These are phyloP conservation scores for Coremacera marginata DNA, from an alignment of 2,888 invertebrate species.

Conservation along the genomic window DNA sequence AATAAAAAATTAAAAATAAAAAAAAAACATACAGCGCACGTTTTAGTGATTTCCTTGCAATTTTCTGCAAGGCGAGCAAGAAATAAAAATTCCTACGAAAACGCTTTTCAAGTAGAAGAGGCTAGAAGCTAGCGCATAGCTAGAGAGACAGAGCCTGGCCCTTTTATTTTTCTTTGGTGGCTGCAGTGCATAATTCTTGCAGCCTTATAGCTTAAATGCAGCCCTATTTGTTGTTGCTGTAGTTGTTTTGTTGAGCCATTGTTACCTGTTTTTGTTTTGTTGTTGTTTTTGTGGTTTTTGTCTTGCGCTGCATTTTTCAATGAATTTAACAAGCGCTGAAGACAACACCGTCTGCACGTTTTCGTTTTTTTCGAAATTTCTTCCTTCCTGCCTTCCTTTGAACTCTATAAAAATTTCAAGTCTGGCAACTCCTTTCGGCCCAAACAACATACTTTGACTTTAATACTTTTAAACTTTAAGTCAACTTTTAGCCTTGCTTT, in stretches of 20 bases:
- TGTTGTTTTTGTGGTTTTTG: neutral
- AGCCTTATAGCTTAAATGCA: neutral
- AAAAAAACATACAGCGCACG: constrained; percentile 53
- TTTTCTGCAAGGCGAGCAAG: constrained; percentile 50
- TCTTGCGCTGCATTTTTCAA: constrained; percentile 15
- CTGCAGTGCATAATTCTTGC: too few relatives aligned
- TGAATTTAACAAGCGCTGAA: constrained; percentile 33
- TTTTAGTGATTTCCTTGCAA: constrained; percentile 65
- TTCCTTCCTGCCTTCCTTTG: neutral
- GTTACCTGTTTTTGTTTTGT: neutral
- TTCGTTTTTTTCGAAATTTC: neutral
- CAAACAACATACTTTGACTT: neutral
- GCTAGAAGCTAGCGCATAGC: neutral
- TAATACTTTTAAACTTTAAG: too few relatives aligned
- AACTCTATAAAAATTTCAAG: neutral
- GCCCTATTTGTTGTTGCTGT: neutral
- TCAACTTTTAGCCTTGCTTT: too few relatives aligned
- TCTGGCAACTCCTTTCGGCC: constrained; percentile 15
- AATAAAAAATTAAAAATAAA: constrained; percentile 18
- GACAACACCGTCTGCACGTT: constrained; percentile 24
- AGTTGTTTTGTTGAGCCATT: neutral
- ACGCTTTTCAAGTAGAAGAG: neutral
- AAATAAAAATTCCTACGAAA: constrained; percentile 2
- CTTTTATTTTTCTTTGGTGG: too few relatives aligned
- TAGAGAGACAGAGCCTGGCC: neutral